phyloP scores from a whole-genome alignment of 2,113 vertebrate genomes.

The Caranx melampygus region DNA sequence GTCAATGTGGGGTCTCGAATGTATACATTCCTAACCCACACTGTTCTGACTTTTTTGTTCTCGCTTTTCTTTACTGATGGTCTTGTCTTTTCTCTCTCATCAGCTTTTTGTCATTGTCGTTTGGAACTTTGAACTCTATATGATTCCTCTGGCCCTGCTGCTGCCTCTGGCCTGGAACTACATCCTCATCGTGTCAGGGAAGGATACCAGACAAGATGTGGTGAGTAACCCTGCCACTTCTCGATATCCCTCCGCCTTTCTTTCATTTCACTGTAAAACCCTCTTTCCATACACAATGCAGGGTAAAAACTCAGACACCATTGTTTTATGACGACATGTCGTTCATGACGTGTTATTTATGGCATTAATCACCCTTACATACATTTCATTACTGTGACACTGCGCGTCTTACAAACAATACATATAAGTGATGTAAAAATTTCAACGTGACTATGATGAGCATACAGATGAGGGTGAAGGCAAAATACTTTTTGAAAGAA shows the following conservation, averaged over 20 bases:
- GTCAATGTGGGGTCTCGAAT: conserved; percentile 27
- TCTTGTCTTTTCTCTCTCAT: conserved; percentile 50
- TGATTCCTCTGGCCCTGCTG: conserved; percentile 94
- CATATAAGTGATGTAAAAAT: neutral
- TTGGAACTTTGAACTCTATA: conserved; percentile 99
- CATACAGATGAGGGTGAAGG: conserved; percentile 22
- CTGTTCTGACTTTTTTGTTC: conserved; percentile 41
- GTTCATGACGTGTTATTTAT: conserved; percentile 5
- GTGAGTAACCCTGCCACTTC: conserved; percentile 84
- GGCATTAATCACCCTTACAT: conserved; percentile 15
- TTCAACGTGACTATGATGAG: neutral
- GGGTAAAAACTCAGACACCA: conserved; percentile 15
- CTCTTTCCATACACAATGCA: conserved; percentile 20
- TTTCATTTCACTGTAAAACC: conserved; percentile 51
- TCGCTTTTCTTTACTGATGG: conserved; percentile 40
- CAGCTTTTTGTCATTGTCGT: conserved; percentile 95
- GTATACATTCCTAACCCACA: conserved; percentile 19
- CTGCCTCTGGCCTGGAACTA: conserved; percentile 95
- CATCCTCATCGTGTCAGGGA: conserved; percentile 92
- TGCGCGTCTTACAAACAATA: neutral
- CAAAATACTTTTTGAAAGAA: conserved; percentile 19
- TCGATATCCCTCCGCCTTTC: conserved; percentile 55
- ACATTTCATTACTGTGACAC: conserved; percentile 5
- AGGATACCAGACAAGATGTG: conserved; percentile 93
- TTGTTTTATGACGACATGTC: conserved; percentile 16